Base-by-base conservation (phyloP, 2,113 vertebrate genomes). In the Gymnogyps californianus region DNA sequence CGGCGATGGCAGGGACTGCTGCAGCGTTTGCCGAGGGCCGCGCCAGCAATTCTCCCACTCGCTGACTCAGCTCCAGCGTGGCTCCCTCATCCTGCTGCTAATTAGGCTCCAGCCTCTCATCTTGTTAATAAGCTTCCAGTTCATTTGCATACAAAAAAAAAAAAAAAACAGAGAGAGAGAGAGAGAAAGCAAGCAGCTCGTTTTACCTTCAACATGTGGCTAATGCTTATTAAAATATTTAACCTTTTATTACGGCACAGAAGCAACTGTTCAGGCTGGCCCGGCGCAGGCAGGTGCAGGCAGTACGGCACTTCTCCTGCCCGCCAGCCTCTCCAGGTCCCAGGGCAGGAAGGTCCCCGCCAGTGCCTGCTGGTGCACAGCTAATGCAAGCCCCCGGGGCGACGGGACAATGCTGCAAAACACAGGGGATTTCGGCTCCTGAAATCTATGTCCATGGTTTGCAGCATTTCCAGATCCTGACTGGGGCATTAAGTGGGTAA, bases 121-220 rank as follows among this genome's bases (percentile, higher is more conserved):
- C 97, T 98, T 95, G 96, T 97, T 98, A 98, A 98, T 98, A 97
- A 98, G 95, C 97, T 98, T 97, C 96, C 97, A 98, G 91, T 89
- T 96, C 95, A 98, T 98, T 96, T 98, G 79, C 97, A 98, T 97
- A 87, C 49, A n/a, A 77, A 89, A 83, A 87, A 94, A 85, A 78
- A 76, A 69, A 69, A 40, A 65, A 47, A 29, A 49, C 83, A 7
- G 17, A 8, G 14, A 19, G 2, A 34, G 3, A 9, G 4, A n/a
- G 42, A 62, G 36, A 7, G 66, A 76, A 79, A 83, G 66, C 57
- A 42, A 91, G 96, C 88, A 83, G 75, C 91, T 95, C 85, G 0
- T 88, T 96, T 97, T 94, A 72, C 93, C 91, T 96, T 97, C 97
- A 97, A 96, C 95, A 75, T 93, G 97, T 95, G 96, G 94, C 96